Conservation (phyloP, 2,113 vertebrate genomes). For the Aldabrachelys gigantea region DNA sequence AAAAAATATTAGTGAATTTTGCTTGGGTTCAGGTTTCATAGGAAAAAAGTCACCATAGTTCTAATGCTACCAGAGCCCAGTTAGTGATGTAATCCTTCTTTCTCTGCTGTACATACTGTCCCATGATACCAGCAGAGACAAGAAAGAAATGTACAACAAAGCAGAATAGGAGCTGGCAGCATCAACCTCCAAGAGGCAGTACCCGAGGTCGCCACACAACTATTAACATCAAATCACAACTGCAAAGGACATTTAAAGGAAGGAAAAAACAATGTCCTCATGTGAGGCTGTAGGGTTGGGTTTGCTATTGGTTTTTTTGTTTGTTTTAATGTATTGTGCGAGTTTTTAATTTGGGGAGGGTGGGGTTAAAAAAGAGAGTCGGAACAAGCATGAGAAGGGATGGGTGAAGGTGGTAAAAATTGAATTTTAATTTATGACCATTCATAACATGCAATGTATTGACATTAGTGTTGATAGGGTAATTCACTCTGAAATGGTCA, state of each 20-base stretch:
- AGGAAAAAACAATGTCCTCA: slow-evolving; percentile 9
- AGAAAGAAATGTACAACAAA: slow-evolving; percentile 19
- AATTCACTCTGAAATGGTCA: background rate
- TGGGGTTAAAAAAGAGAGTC: background rate
- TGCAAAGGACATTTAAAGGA: background rate
- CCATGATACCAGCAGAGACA: background rate
- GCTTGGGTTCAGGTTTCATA: background rate
- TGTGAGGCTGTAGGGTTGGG: background rate
- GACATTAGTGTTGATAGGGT: background rate
- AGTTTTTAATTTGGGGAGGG: background rate
- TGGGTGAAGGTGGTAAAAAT: background rate
- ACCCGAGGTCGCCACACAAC: background rate
- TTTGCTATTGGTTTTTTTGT: background rate
- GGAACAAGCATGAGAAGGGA: background rate
- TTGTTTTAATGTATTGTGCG: background rate
- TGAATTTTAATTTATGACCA: slow-evolving; percentile 1
- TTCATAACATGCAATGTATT: background rate
- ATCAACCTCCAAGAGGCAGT: background rate
- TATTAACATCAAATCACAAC: background rate
- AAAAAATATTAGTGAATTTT: background rate
- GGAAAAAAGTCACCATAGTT: background rate
- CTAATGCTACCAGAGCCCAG: background rate
- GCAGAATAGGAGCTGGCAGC: background rate
- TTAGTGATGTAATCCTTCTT: background rate
- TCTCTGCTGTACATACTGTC: background rate